Conservation (phyloP, 2,797 vertebrate genomes). For the Pelochelys cantorii region DNA sequence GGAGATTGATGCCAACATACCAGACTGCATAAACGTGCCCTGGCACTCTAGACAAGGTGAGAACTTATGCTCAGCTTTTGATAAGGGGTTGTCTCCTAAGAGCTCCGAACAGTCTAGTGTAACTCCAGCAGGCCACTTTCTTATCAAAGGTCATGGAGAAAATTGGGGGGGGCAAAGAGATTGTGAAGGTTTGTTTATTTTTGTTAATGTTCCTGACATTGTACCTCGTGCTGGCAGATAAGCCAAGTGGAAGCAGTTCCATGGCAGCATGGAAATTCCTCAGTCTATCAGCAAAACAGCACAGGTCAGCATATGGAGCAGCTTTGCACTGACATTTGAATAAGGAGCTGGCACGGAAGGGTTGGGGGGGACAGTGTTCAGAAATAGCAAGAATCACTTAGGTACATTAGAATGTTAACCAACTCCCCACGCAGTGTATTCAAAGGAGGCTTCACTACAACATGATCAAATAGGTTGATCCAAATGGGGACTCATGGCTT, state of each 20-base stretch:
- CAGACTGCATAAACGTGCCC: conserved; percentile 73
- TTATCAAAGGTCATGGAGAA: conserved; percentile 74
- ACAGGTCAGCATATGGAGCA: not conserved
- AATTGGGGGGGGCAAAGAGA: conserved; percentile 47
- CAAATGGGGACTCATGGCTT: not conserved
- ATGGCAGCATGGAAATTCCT: not conserved
- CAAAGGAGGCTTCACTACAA: not conserved
- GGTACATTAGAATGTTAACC: not conserved
- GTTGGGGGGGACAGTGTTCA: not conserved
- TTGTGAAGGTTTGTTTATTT: conserved; percentile 39
- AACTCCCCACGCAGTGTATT: not conserved
- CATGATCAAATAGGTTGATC: not conserved
- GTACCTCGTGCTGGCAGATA: conserved; percentile 22
- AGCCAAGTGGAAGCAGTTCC: not conserved
- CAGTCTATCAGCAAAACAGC: not conserved
- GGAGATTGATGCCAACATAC: conserved; percentile 67
- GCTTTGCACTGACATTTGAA: not conserved
- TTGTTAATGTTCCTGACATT: conserved; percentile 38
- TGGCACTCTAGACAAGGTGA: conserved; percentile 51
- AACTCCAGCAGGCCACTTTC: conserved; percentile 63
- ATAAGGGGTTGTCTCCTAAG: conserved; percentile 70
- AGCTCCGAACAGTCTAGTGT: conserved; percentile 52
- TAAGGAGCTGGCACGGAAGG: not conserved
- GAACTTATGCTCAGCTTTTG: conserved; percentile 45
- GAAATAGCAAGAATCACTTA: not conserved